phyloP scores from a whole-genome alignment of 2,888 invertebrate genomes.

The Acanthosepion lycidas region DNA sequence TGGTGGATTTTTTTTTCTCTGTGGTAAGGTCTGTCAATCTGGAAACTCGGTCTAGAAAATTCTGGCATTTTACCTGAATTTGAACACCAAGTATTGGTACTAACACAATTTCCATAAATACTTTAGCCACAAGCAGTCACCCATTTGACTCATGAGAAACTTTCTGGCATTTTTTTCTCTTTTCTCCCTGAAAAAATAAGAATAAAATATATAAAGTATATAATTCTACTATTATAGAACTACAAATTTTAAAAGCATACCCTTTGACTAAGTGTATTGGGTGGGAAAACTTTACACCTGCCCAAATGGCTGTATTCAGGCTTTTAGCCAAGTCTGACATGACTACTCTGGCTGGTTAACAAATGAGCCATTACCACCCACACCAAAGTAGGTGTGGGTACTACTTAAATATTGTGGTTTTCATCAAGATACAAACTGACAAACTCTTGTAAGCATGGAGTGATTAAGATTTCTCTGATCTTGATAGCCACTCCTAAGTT shows the following conservation, averaged over 20 bases:
- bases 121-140: neutral
- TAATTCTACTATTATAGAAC: neutral
- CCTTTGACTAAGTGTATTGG: neutral
- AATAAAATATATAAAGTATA: neutral
- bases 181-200: neutral
- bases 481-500: neutral
- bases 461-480: neutral
- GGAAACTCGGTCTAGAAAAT: too few species aligned
- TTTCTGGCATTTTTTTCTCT: neutral
- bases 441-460: neutral
- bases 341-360: neutral
- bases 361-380: neutral
- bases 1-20: neutral
- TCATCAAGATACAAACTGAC: neutral
- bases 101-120: too few species aligned
- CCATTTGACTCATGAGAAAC: neutral
- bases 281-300: neutral
- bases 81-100: too few species aligned
- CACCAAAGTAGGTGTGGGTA: too few species aligned
- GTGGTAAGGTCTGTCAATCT: neutral
- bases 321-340: slow-evolving; percentile 18
- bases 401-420: too few species aligned
- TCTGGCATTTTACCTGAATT: too few species aligned
- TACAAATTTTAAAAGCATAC: neutral
- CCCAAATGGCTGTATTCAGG: neutral